Evolutionary conservation across 2,113 vertebrate species (phyloP).

Genomic region (Oostethus manadensis): DNA sequence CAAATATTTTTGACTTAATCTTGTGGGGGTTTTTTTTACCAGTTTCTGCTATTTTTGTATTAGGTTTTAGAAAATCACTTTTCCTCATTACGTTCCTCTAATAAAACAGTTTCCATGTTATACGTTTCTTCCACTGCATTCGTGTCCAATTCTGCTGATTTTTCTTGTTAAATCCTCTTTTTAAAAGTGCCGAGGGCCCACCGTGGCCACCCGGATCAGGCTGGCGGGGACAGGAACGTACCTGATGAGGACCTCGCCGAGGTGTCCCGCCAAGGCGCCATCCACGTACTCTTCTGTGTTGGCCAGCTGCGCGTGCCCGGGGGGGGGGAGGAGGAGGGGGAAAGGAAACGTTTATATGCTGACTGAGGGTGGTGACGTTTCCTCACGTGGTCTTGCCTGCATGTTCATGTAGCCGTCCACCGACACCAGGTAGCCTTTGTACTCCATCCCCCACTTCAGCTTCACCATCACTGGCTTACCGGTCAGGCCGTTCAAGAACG

Average conservation of each 20-base stretch:
- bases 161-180: not conserved
- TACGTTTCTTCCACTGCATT: not conserved
- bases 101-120: no score
- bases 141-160: not conserved
- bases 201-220: not conserved
- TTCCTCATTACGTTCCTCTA: no score
- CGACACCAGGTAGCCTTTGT: constrained; percentile 95
- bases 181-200: not conserved
- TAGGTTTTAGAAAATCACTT: no score
- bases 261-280: constrained; percentile 91
- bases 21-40: no score
- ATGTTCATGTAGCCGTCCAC: constrained; percentile 99
- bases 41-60: no score
- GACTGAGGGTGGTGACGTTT: not conserved
- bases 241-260: constrained; percentile 97
- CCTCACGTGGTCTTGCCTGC: constrained; percentile 75
- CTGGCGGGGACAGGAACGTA: constrained; percentile 49
- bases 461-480: constrained; percentile 98
- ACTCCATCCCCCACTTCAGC: constrained; percentile 98
- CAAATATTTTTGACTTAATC: no score
- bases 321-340: no score
- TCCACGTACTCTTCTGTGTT: constrained; percentile 99
- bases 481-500: constrained; percentile 94
- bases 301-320: constrained; percentile 75
- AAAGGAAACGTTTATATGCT: not conserved